Evolutionary conservation across 2,113 vertebrate genomes (phyloP).

Genomic region (Hoplias malabaricus): DNA sequence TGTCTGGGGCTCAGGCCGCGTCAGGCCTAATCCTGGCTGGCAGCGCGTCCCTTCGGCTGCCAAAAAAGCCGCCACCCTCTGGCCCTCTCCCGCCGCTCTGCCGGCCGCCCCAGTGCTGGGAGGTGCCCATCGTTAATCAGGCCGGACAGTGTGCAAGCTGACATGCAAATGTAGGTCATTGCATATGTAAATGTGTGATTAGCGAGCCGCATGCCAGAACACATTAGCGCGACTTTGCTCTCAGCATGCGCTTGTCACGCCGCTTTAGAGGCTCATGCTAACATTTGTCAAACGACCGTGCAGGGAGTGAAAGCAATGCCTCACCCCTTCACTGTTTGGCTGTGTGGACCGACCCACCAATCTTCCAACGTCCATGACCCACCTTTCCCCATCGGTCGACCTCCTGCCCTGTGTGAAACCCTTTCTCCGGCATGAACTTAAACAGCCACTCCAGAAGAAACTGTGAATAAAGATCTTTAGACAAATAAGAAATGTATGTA

Average conservation of each 20-base stretch:
- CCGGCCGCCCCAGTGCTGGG: constrained; percentile 72
- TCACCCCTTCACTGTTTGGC: constrained; percentile 55
- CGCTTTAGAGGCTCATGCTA: constrained; percentile 89
- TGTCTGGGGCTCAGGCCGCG: constrained; percentile 96
- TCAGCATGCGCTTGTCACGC: constrained; percentile 98
- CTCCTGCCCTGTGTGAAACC: constrained; percentile 7
- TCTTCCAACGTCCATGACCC: background rate
- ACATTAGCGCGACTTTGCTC: constrained; percentile 97
- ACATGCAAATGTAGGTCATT: constrained; percentile 99
- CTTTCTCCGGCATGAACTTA: background rate
- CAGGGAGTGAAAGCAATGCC: constrained; percentile 81
- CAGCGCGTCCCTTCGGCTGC: constrained; percentile 96
- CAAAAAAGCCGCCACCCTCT: constrained; percentile 86
- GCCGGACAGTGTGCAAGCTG: constrained; percentile 97
- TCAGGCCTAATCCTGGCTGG: constrained; percentile 97
- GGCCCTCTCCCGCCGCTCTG: constrained; percentile 64
- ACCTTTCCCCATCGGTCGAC: background rate
- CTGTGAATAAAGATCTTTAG: background rate
- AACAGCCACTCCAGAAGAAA: background rate
- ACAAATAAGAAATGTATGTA: background rate
- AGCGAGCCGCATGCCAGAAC: constrained; percentile 97
- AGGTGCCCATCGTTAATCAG: constrained; percentile 95
- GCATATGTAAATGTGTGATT: constrained; percentile 99
- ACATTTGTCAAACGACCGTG: constrained; percentile 91
- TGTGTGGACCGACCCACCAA: constrained; percentile 15